Base-by-base conservation (phyloP, 2,113 vertebrate genomes). In the Cryptotis parvus region DNA sequence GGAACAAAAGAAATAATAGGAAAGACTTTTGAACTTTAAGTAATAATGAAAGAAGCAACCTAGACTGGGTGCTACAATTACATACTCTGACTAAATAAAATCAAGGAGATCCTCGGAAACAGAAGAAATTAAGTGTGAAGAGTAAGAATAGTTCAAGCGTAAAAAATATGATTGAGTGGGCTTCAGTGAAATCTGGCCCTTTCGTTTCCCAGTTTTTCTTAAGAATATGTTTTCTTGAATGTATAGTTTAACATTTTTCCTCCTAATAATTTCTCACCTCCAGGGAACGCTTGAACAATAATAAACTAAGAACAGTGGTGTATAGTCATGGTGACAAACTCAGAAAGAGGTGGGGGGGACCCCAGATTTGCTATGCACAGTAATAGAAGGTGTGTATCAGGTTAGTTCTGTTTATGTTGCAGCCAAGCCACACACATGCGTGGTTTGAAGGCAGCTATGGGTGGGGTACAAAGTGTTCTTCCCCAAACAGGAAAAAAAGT, bases 401-500 rank as follows among this genome's bases (percentile, higher is more conserved):
- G 2, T 65, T 49, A 26, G 9, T 6, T 77, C 33, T 29, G 31
- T 43, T 81, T n/a, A 73, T 6, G 22, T 66, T 58, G n/a, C 1
- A 4, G 37, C n/a, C 76, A 90, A n/a, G 29, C 33, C 70, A 83
- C 39, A 43, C 45, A 15, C 20, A 27, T n/a, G 8, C 26, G 4
- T 6, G 26, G 35, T 45, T 84, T 65, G 70, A 83, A 91, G 35
- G 24, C 22, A 72, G 45, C 20, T 65, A 4, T 58, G 37, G n/a
- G 33, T 33, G 52, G n/a, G 20, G 9, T 95, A 96, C 69, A 80
- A 3, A 79, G 90, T 82, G 87, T 65, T 75, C 77, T 78, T 92
- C 86, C 96, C 84, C 61, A 0, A 91, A 20, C 87, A 37, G 58
- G 29, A 83, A 90, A 65, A 49, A 22, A 31, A 22, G 35, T 83